Evolutionary conservation across 1,140 invertebrate genomes (phyloP), one percentile per base, ranked within the genome.

Genomic region (Cydia amplana): DNA sequence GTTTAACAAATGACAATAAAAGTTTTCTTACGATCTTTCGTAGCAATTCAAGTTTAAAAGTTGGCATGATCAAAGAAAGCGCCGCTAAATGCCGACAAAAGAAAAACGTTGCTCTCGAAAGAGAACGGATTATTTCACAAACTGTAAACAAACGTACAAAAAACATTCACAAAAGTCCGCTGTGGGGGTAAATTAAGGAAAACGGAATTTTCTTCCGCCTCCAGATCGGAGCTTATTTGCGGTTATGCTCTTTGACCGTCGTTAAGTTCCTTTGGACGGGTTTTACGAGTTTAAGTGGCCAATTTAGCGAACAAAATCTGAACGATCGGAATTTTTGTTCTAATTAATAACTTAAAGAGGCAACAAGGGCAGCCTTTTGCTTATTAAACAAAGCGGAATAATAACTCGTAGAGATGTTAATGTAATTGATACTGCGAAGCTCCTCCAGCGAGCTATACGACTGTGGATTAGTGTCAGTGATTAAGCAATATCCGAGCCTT

Each of bases 231-330:
- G 91, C 88, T 93, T 92, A 90, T 93, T 93, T 93, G 90, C 87
- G 91, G 91, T 93, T 91, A 93, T 91, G 90, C 91, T 91, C 91
- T 91, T 91, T 93, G 91, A 93, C 91, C 91, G 91, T 91, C 90
- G 89, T 93, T 93, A 93, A 90, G 87, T 89, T 91, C 87, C 87
- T 91, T 89, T 85, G 84, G 87, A 89, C 83, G 88, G 88, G 88
- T 91, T 91, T 91, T 90, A 91, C 89, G 89, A 91, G 88, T 93
- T 93, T 83, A 84, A 93, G 91, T 91, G 90, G 90, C 90, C 90
- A 91, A 93, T 93, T 91, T 91, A 88, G 83, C 85, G 86, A 87
- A 88, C 86, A 85, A 91, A 93, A 91, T 93, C 88, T 89, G 85
- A 86, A 88, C 90, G 88, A 91, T 91, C 88, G 85, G 87, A 89